Percentiles rank a stretch among this genome's conserved stretches.
Evolutionary conservation across 2,797 vertebrate species (phyloP).

Genomic region (Sphaeramia orbicularis): DNA sequence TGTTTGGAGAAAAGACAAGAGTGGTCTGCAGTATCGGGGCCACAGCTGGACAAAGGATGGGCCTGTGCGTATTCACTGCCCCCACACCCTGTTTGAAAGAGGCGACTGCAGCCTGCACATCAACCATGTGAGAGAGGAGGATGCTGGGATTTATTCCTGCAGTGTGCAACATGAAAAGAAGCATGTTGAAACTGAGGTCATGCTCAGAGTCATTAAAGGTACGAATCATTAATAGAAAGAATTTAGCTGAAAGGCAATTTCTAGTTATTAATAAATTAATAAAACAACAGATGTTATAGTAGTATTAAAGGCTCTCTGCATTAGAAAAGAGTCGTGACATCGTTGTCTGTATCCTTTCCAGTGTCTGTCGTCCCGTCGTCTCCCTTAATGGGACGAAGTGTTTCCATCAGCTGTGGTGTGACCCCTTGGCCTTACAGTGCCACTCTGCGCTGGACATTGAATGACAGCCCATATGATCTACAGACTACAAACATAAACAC

Average conservation of each 20-base stretch:
- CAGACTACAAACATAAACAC: fast-evolving
- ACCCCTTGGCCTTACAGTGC: slow-evolving; percentile 18
- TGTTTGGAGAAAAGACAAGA: slow-evolving; percentile 79
- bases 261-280: too few species aligned
- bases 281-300: too few species aligned
- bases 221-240: slow-evolving; percentile 14
- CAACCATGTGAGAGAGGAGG: slow-evolving; percentile 48
- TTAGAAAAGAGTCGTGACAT: neutral
- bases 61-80: slow-evolving; percentile 38
- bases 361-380: slow-evolving; percentile 61
- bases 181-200: neutral
- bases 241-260: too few species aligned
- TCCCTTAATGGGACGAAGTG: slow-evolving; percentile 38
- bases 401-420: slow-evolving; percentile 66
- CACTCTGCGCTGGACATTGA: slow-evolving; percentile 64
- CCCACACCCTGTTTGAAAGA: slow-evolving; percentile 48
- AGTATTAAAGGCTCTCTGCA: neutral
- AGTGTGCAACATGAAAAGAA: neutral
- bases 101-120: slow-evolving; percentile 79
- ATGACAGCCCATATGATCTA: slow-evolving; percentile 23
- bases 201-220: slow-evolving; percentile 81
- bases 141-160: slow-evolving; percentile 80
- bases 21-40: slow-evolving; percentile 76
- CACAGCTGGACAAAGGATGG: slow-evolving; percentile 26
- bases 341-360: slow-evolving; percentile 34